These are phyloP conservation scores for Monochamus alternatus DNA, from an alignment of 2,888 invertebrate genomes.

Conservation along the genomic window DNA sequence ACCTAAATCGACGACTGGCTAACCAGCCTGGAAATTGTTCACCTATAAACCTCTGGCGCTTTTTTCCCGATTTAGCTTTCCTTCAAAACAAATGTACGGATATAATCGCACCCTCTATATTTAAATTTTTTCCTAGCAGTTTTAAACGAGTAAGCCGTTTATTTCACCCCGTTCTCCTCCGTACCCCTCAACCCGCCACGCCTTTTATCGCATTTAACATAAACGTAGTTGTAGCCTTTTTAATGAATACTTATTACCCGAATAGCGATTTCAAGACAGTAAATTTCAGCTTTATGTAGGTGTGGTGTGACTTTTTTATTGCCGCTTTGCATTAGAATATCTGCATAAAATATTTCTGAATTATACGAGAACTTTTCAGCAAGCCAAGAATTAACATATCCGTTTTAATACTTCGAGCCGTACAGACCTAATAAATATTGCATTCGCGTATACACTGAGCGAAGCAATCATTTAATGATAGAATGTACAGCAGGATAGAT, in stretches of 20 bases:
- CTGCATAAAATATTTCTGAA: constrained; percentile 33
- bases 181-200: neutral
- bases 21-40: no score
- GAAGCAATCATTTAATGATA: neutral
- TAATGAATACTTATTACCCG: constrained; percentile 25
- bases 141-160: neutral
- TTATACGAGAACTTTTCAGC: constrained; percentile 36
- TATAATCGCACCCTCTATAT: neutral
- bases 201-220: neutral
- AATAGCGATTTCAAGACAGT: constrained; percentile 35
- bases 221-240: neutral
- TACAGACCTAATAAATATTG: constrained; percentile 49
- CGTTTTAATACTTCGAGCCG: constrained; percentile 38
- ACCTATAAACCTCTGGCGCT: neutral
- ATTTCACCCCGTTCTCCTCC: neutral
- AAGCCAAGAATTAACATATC: constrained; percentile 48
- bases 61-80: no score
- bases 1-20: no score
- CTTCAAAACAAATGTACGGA: no score
- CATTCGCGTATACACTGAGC: constrained; percentile 31
- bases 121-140: neutral
- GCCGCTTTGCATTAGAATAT: constrained; percentile 23
- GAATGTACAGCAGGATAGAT: no score
- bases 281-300: constrained; percentile 36
- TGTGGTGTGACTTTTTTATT: constrained; percentile 26